Conservation (phyloP, 2,888 invertebrate species). For the Globia sparganii region DNA sequence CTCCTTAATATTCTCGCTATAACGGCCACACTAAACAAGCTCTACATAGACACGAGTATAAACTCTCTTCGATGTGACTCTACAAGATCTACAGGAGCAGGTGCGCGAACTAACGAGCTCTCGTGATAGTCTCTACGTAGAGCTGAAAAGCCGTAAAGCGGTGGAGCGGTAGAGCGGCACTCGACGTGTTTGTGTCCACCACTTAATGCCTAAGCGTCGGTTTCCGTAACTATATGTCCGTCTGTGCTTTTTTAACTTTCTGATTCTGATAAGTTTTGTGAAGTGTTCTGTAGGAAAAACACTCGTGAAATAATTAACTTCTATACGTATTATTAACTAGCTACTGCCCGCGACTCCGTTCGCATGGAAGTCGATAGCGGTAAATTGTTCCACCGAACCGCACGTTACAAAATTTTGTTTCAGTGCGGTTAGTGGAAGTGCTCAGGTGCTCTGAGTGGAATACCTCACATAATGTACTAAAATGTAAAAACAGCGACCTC, state of each 20-base stretch:
- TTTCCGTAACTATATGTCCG: slow-evolving; percentile 7
- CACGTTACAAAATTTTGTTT: no score
- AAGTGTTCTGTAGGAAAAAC: not conserved
- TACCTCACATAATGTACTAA: no score
- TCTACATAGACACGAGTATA: slow-evolving; percentile 6
- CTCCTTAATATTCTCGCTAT: not conserved
- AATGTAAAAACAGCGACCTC: no score
- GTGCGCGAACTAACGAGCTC: slow-evolving; percentile 54
- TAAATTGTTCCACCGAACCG: no score
- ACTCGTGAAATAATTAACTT: not conserved
- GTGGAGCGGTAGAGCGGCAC: slow-evolving; percentile 19
- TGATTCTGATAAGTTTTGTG: not conserved
- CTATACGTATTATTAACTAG: not conserved
- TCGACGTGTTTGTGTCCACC: slow-evolving; percentile 44
- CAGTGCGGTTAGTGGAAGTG: no score
- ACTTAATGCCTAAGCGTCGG: slow-evolving; percentile 35
- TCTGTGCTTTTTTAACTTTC: no score
- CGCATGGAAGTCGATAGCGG: no score
- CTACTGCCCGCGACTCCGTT: not conserved
- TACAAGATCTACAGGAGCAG: slow-evolving; percentile 33
- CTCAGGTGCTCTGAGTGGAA: no score
- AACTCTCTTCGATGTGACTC: slow-evolving; percentile 16
- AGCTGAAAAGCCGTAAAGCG: slow-evolving; percentile 4
- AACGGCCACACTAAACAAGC: not conserved
- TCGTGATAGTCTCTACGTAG: slow-evolving; percentile 23